Evolutionary conservation across 2,888 invertebrate species (phyloP).

Genomic region (Cosmia pyralina): DNA sequence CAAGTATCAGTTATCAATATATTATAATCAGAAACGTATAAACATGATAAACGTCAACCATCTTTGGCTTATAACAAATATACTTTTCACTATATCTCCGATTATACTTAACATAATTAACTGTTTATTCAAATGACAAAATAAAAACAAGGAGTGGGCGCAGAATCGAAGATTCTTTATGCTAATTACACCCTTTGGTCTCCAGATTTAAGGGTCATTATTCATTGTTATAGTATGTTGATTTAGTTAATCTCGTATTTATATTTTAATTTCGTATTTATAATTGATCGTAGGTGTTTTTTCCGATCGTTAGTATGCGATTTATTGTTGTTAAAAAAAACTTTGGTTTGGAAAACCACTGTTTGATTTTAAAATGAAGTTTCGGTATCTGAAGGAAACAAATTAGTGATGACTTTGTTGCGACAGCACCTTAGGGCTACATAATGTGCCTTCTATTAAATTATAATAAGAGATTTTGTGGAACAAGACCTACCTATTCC

Average conservation of each 20-base stretch:
- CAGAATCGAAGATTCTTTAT: constrained; percentile 59
- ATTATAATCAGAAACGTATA: constrained; percentile 50
- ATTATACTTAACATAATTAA: constrained; percentile 82
- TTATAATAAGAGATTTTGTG: background rate
- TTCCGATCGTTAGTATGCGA: constrained; percentile 55
- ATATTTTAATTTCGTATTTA: constrained; percentile 61
- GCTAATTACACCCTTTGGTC: constrained; percentile 72
- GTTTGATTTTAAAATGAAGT: constrained; percentile 18
- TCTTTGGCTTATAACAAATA: constrained; percentile 43
- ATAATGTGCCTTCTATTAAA: background rate
- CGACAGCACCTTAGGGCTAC: no score
- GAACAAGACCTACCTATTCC: background rate
- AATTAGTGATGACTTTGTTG: background rate
- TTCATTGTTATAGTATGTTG: constrained; percentile 65
- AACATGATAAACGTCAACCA: constrained; percentile 45
- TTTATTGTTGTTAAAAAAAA: constrained; percentile 58
- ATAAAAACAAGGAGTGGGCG: constrained; percentile 80
- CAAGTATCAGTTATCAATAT: constrained; percentile 45
- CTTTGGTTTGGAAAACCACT: constrained; percentile 29
- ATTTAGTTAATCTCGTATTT: constrained; percentile 59
- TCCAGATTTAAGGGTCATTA: constrained; percentile 68
- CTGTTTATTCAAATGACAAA: constrained; percentile 83
- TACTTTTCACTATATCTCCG: constrained; percentile 45
- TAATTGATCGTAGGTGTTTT: constrained; percentile 67
- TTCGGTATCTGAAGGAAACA: background rate